Conservation (phyloP, 2,888 invertebrate species). For the Meiosimyza decipiens region DNA sequence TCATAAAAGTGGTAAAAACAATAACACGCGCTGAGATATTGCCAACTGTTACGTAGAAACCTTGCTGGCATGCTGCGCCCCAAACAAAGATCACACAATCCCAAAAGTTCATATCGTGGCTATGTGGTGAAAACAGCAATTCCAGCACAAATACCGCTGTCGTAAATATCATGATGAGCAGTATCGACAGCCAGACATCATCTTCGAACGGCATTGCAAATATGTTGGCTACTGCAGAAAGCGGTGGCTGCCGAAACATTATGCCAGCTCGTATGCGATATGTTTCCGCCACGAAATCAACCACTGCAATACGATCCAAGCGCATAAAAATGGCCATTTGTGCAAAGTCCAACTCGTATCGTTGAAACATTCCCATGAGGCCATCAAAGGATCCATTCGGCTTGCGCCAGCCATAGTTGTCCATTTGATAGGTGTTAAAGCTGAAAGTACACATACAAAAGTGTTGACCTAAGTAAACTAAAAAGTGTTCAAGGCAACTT, state of each 20-base stretch:
- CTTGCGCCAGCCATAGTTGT: constrained; percentile 70
- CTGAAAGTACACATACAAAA: constrained; percentile 45
- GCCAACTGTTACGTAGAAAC: constrained; percentile 68
- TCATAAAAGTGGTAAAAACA: constrained; percentile 70
- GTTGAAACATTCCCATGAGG: constrained; percentile 71
- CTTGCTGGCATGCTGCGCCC: constrained; percentile 74
- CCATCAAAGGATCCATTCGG: constrained; percentile 71
- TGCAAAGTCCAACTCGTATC: constrained; percentile 69
- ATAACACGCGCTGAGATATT: constrained; percentile 70
- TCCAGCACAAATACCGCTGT: constrained; percentile 55
- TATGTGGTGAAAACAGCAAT: constrained; percentile 54
- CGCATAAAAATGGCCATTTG: constrained; percentile 71
- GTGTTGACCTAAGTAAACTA: too few species aligned
- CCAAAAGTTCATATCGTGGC: constrained; percentile 54
- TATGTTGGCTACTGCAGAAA: constrained; percentile 73
- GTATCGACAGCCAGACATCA: constrained; percentile 70
- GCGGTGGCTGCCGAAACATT: constrained; percentile 73
- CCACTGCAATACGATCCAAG: constrained; percentile 68
- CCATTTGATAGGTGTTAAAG: constrained; percentile 63
- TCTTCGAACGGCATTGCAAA: constrained; percentile 72
- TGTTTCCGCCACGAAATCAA: constrained; percentile 71
- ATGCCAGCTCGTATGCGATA: constrained; percentile 69
- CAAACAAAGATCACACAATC: constrained; percentile 71
- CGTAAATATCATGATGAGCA: constrained; percentile 58
- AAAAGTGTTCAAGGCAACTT: too few species aligned